Evolutionary conservation across 2,113 vertebrate species (phyloP).

Genomic region (Salvelinus alpinus): DNA sequence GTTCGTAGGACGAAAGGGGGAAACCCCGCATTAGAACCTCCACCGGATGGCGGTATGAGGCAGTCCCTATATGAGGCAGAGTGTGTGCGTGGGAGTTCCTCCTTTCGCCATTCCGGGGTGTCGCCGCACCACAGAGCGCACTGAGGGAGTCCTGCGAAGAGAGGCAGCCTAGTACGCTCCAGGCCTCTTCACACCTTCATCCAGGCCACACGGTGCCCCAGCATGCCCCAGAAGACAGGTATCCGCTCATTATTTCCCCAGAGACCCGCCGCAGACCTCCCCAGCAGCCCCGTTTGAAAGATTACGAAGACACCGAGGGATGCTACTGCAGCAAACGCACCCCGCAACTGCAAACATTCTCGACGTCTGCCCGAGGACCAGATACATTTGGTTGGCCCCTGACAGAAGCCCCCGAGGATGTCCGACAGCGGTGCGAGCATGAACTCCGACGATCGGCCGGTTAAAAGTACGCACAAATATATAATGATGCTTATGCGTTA

Average conservation of each 20-base stretch:
- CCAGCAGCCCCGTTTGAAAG: slow-evolving; percentile 43
- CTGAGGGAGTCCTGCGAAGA: slow-evolving; percentile 61
- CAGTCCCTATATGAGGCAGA: slow-evolving; percentile 50
- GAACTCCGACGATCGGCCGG: slow-evolving; percentile 69
- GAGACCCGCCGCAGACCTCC: slow-evolving; percentile 64
- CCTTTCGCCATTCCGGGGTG: slow-evolving; percentile 77
- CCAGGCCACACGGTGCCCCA: slow-evolving; percentile 36
- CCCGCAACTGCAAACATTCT: slow-evolving; percentile 50
- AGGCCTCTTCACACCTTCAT: slow-evolving; percentile 33
- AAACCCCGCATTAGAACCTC: slow-evolving; percentile 63
- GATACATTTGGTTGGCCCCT: slow-evolving; percentile 54
- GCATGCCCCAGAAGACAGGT: slow-evolving; percentile 60
- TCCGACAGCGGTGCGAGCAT: slow-evolving; percentile 74
- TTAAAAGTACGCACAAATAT: slow-evolving; percentile 75
- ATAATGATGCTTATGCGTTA: slow-evolving; percentile 35
- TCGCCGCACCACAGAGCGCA: slow-evolving; percentile 57
- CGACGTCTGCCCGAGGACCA: slow-evolving; percentile 52
- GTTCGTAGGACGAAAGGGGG: slow-evolving; percentile 30
- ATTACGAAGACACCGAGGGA: slow-evolving; percentile 69
- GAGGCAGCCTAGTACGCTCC: slow-evolving; percentile 20
- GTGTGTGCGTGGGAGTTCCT: slow-evolving; percentile 75
- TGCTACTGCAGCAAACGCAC: slow-evolving; percentile 67
- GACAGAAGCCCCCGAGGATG: slow-evolving; percentile 74
- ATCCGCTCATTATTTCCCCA: slow-evolving; percentile 50
- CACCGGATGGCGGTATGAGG: slow-evolving; percentile 78